Base-by-base conservation (phyloP, 2,888 invertebrate genomes). In the Frankliniella intonsa region DNA sequence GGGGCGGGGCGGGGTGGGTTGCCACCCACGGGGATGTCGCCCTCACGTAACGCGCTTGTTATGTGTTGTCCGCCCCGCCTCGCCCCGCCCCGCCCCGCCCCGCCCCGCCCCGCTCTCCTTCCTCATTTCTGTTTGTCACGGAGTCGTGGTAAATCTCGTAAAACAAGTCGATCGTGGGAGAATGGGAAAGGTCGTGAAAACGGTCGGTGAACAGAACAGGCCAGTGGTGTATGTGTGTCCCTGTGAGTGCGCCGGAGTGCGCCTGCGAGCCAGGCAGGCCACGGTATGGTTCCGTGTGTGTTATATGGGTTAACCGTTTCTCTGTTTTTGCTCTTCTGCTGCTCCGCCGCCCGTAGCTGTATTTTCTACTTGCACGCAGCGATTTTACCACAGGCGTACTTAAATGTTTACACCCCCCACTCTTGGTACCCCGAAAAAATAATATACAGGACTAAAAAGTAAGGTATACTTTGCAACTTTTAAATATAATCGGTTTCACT, bases 101-200 rank as follows among this genome's bases (percentile, higher is more conserved):
- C 11, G 62, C 62, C 55, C 55, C 55, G 55, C 55, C 55, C 62
- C 62, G 17, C 62, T n/a, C 62, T 7, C 62, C 62, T 62, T 62
- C 17, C 62, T 10, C 17, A 62, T 62, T 62, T 62, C 62, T 14
- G 62, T 62, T 62, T 17, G 62, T 62, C 17, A 62, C 62, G 62
- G 62, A 62, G 19, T 62, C 62, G 62, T 62, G 38, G 38, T 38
- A 17, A 62, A 62, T 62, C 62, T 62, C 62, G 19, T 38, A 62
- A 62, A 62, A 19, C 62, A 19, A 17, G 19, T 62, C 62, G 38
- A 62, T 62, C 62, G 62, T 62, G 62, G 38, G 38, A 62, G 69
- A 76, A 22, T 76, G 69, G 25, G 69, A 76, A 76, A 62, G 62
- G 62, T 62, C 62, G 62, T n/a, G 62, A n/a, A 76, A 76, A n/a